Evolutionary conservation across 2,888 invertebrate species (phyloP).

Genomic region (Blastobasis lacticolella): DNA sequence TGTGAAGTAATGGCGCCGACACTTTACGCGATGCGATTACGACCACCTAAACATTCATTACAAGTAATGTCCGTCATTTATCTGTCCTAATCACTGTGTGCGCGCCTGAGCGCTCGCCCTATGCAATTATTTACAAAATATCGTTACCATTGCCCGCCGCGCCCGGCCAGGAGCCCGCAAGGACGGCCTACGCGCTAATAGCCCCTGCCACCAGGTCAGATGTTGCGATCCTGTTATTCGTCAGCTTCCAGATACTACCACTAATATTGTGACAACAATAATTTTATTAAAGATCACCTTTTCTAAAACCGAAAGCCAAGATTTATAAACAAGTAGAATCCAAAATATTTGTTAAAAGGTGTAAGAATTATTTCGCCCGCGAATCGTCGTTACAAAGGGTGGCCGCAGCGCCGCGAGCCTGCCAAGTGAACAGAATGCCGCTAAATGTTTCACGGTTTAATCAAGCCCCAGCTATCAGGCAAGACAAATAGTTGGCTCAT

Average conservation of each 20-base stretch:
- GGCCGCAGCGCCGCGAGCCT: neutral
- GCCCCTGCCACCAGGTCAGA: too few relatives aligned
- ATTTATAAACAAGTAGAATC: too few relatives aligned
- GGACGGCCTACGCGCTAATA: too few relatives aligned
- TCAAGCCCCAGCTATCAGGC: constrained; percentile 67
- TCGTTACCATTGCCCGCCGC: constrained; percentile 1
- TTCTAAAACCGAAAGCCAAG: too few relatives aligned
- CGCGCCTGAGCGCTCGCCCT: constrained; percentile 33
- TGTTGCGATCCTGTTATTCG: too few relatives aligned
- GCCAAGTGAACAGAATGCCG: constrained; percentile 29
- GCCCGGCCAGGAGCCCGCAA: neutral
- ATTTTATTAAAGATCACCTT: too few relatives aligned
- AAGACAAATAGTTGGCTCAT: constrained; percentile 73
- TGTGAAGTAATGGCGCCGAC: constrained; percentile 70
- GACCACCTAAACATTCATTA: constrained; percentile 75
- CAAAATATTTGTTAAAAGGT: too few relatives aligned
- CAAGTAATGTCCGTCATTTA: constrained; percentile 73
- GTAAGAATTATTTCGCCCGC: too few relatives aligned
- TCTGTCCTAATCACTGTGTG: constrained; percentile 69
- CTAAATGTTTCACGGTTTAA: constrained; percentile 71
- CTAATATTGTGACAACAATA: too few relatives aligned
- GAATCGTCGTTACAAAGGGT: too few relatives aligned
- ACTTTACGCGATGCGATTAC: constrained; percentile 73
- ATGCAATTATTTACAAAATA: constrained; percentile 18
- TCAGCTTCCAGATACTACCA: too few relatives aligned